Base-by-base conservation (phyloP, 2,113 vertebrate species). In the Pachyramphus minor region DNA sequence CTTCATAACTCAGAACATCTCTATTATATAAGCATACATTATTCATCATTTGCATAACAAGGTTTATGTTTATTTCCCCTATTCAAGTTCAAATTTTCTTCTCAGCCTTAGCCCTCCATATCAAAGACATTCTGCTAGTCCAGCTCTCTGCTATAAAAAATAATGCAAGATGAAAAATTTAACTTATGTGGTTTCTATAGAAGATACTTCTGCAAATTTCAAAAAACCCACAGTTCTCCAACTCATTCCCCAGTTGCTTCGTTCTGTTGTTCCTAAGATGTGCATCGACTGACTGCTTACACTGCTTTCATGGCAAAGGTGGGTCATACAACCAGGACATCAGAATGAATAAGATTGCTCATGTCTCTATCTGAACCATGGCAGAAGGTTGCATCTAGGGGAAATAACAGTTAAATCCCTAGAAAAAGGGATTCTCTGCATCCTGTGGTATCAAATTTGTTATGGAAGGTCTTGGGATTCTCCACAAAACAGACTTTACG, bases 211-310 rank as follows among this genome's bases (percentile, higher is more conserved):
- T 21, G 55, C 18, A 21, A 66, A 60, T 31, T 37, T 8, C n/a
- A 22, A 52, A 67, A 73, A 21, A 0, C 0, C 0, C 0, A 4
- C 17, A 25, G 5, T 33, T 50, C 89, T 80, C 66, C 31, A 73
- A 39, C 63, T 47, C 6, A 53, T 74, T 81, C 9, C 14, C 5
- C 31, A 33, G 37, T 9, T 83, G 44, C 44, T 88, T 60, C 30
- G 35, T 42, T 90, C 53, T 72, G 18, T 25, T 84, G 52, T 63
- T 63, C 31, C 45, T 37, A 64, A 58, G 58, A 80, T 12, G 11
- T 8, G 10, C 25, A 73, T 47, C 18, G 20, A 19, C 20, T 24
- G 62, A 60, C 20, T 42, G 42, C 41, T 56, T 49, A 42, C 28
- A 82, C 7, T 47, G 35, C 35, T 64, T 64, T 19, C 39, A 45